phyloP scores from a whole-genome alignment of 2,113 vertebrate species.

The Nothoprocta pentlandii region DNA sequence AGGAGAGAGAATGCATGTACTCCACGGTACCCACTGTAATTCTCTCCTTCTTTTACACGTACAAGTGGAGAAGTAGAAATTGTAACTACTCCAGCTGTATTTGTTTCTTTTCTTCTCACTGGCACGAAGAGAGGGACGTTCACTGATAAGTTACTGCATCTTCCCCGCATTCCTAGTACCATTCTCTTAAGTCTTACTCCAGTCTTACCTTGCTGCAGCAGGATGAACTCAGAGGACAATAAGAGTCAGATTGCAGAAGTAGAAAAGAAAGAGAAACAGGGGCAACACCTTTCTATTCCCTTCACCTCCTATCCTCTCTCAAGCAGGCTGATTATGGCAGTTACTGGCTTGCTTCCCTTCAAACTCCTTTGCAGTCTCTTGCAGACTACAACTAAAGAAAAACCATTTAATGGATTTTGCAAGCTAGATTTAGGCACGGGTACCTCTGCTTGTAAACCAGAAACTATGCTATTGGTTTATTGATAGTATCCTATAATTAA shows the following conservation, averaged over 20 bases:
- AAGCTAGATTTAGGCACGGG: background rate
- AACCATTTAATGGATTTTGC: background rate
- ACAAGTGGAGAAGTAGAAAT: background rate
- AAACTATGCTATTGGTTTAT: background rate
- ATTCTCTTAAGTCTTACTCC: background rate
- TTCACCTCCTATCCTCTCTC: background rate
- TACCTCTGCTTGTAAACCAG: background rate
- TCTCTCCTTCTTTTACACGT: background rate
- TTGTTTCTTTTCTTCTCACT: background rate
- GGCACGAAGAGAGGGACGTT: background rate
- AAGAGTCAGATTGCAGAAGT: background rate
- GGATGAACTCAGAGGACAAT: background rate
- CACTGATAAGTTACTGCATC: background rate
- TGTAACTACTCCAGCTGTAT: background rate
- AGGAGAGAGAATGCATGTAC: background rate
- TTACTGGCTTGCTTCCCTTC: background rate
- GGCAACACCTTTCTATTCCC: background rate
- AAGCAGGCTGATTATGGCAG: background rate
- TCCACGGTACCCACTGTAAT: fast-evolving
- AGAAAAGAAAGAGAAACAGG: background rate
- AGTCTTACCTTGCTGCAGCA: background rate
- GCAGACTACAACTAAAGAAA: background rate
- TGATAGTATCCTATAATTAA: background rate
- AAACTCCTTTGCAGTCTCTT: background rate
- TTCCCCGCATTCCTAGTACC: background rate